Conservation (phyloP, 2,113 vertebrate species). For the Pollachius pollachius region DNA sequence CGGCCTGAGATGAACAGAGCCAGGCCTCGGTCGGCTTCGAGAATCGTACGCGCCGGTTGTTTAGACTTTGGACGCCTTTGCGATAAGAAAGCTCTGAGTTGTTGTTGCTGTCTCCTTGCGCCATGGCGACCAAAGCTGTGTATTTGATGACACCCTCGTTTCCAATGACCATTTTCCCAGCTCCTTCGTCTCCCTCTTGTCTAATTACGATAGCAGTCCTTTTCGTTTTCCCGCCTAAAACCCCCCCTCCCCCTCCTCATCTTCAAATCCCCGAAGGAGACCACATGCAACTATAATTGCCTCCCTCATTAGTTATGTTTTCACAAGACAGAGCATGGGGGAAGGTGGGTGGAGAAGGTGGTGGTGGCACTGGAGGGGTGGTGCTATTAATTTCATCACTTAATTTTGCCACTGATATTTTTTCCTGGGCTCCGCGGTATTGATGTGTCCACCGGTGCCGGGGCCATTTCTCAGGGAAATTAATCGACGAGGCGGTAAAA, state of each 20-base stretch:
- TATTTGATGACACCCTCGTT: constrained; percentile 49
- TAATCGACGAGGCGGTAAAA: constrained; percentile 80
- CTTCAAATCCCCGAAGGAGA: constrained; percentile 70
- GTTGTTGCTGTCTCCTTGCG: constrained; percentile 45
- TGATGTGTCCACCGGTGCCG: constrained; percentile 66
- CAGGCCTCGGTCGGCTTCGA: too few relatives aligned
- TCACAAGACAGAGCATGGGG: constrained; percentile 54
- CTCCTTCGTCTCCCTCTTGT: constrained; percentile 61
- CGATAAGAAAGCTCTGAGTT: neutral
- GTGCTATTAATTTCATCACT: constrained; percentile 81
- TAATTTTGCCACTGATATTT: constrained; percentile 79
- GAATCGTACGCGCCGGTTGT: too few relatives aligned
- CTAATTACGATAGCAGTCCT: constrained; percentile 69
- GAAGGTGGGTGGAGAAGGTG: too few relatives aligned
- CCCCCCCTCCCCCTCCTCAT: constrained; percentile 50
- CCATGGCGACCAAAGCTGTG: constrained; percentile 27
- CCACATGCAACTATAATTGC: constrained; percentile 80
- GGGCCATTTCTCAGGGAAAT: constrained; percentile 78
- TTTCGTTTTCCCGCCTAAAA: constrained; percentile 29
- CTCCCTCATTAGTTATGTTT: constrained; percentile 82
- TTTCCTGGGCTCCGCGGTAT: constrained; percentile 53
- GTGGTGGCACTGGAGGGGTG: constrained; percentile 52
- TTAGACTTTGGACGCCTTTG: too few relatives aligned
- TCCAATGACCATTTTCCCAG: constrained; percentile 60
- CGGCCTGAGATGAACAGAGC: too few relatives aligned